Conservation (phyloP, 64 coral and sea anemone species). For the Stylophora pistillata region DNA sequence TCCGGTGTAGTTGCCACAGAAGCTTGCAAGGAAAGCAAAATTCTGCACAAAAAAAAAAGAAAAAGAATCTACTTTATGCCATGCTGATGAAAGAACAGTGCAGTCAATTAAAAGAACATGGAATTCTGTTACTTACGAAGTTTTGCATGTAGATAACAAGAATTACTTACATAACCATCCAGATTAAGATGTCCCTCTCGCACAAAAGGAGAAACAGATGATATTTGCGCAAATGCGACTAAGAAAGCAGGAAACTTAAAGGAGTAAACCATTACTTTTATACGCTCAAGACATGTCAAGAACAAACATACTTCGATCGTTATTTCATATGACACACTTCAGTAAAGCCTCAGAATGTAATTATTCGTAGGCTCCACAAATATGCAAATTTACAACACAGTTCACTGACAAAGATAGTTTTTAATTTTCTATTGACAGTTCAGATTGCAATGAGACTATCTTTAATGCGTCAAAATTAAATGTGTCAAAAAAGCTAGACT, state of each 20-base stretch:
- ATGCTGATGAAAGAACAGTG: too few relatives aligned
- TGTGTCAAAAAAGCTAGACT: too few relatives aligned
- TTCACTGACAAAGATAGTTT: neutral
- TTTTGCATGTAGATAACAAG: neutral
- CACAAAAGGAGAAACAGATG: neutral
- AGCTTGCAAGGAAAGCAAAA: conserved; percentile 39
- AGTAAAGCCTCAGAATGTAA: conserved; percentile 1
- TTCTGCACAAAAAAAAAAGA: neutral
- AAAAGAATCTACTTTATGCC: too few relatives aligned
- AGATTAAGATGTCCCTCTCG: neutral
- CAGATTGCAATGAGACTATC: too few relatives aligned
- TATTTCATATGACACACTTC: conserved; percentile 7
- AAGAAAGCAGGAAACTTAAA: neutral
- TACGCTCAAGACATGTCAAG: neutral
- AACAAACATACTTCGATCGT: neutral
- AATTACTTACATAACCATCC: conserved; percentile 14
- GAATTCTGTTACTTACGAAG: neutral
- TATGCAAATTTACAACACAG: neutral
- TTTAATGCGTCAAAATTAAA: too few relatives aligned
- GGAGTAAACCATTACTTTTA: neutral
- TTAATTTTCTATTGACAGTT: too few relatives aligned
- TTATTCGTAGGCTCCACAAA: neutral
- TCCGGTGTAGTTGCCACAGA: conserved; percentile 37
- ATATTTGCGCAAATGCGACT: neutral
- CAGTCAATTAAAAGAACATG: too few relatives aligned